These are phyloP conservation scores for Melipona beecheii DNA, from an alignment of 2,888 invertebrate genomes.

Conservation along the genomic window DNA sequence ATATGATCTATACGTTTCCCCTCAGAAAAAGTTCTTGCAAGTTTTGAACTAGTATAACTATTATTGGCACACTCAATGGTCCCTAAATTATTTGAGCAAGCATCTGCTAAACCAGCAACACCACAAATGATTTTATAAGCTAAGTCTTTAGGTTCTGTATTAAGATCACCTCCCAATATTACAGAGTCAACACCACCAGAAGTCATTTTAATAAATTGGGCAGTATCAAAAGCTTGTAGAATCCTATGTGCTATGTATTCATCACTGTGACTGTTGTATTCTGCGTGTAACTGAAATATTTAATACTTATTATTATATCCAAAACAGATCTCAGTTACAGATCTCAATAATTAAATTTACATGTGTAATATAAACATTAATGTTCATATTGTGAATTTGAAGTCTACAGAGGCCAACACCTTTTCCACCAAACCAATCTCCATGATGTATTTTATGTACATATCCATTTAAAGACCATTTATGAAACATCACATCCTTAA, in stretches of 20 bases:
- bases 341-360: slow-evolving; percentile 86
- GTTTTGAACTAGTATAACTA: slow-evolving; percentile 89
- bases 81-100: slow-evolving; percentile 85
- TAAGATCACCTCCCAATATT: slow-evolving; percentile 97
- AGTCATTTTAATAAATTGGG: slow-evolving; percentile 96
- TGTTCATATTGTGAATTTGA: slow-evolving; percentile 87
- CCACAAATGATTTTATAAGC: slow-evolving; percentile 88
- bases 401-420: slow-evolving; percentile 94
- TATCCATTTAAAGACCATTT: slow-evolving; percentile 99
- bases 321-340: not conserved
- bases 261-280: slow-evolving; percentile 93
- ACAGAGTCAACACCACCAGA: slow-evolving; percentile 91
- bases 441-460: slow-evolving; percentile 97
- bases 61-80: slow-evolving; percentile 94
- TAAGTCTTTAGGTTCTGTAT: slow-evolving; percentile 94
- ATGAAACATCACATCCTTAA: slow-evolving; percentile 95
- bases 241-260: slow-evolving; percentile 97
- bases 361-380: slow-evolving; percentile 97
- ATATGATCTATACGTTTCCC: slow-evolving; percentile 98
- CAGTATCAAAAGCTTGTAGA: slow-evolving; percentile 96
- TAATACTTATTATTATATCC: not conserved
- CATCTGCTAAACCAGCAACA: slow-evolving; percentile 86
- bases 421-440: slow-evolving; percentile 99
- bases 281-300: slow-evolving; percentile 93
- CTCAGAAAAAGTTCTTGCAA: slow-evolving; percentile 86